phyloP scores from a whole-genome alignment of 2,797 vertebrate species.

The Bufotes viridis region DNA sequence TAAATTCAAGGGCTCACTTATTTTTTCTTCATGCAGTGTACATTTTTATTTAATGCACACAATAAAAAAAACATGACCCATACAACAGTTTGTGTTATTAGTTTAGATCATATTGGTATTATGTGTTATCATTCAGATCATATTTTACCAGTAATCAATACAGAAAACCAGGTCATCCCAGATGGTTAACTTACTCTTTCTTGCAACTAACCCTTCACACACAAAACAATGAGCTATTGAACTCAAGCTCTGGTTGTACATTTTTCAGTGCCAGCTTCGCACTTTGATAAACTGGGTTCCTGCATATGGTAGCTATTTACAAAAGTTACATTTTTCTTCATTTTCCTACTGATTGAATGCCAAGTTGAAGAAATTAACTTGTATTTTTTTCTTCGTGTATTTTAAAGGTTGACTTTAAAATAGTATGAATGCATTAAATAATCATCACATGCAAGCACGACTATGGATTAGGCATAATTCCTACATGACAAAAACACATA shows the following conservation, averaged over 20 bases:
- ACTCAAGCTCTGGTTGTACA: too few species aligned
- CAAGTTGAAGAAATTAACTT: not conserved
- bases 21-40: too few species aligned
- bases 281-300: not conserved
- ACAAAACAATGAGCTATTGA: not conserved
- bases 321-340: not conserved
- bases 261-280: not conserved
- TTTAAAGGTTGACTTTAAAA: not conserved
- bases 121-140: too few species aligned
- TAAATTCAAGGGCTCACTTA: too few species aligned
- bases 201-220: too few species aligned
- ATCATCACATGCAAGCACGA: not conserved
- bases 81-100: too few species aligned
- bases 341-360: not conserved
- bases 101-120: too few species aligned
- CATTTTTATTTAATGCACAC: too few species aligned
- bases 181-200: too few species aligned
- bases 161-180: too few species aligned
- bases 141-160: too few species aligned
- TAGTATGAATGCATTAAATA: not conserved
- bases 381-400: not conserved
- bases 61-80: too few species aligned
- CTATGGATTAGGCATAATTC: not conserved
- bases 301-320: slow-evolving; percentile 37
- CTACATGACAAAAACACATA: slow-evolving; percentile 14